Evolutionary conservation across 2,888 invertebrate genomes (phyloP), one percentile per base, ranked within the genome.

Genomic region (Trilocha varians): DNA sequence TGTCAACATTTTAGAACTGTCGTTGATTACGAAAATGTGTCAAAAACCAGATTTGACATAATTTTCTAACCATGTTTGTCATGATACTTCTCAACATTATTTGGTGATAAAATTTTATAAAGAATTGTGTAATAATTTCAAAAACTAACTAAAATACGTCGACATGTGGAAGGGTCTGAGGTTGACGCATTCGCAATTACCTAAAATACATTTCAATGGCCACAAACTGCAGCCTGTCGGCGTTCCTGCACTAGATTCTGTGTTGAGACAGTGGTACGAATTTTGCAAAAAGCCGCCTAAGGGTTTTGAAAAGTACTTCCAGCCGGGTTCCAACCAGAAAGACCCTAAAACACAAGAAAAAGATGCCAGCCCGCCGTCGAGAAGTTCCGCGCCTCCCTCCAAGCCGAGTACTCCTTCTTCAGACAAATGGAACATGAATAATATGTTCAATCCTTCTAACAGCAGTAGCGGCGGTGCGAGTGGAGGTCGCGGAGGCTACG

Each of bases 241-340:
- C 55, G 79, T 85, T 50, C 87, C 87, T 55, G 87, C 83, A 50
- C 53, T 90, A 60, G 87, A 89, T 76, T 83, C 85, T 54, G 83
- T 90, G 52, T 72, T 89, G 70, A 87, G 89, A 59, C 87, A 92
- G 58, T 93, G 87, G 87, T 80, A 78, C 46, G 78, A 83, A 50
- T 83, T 94, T 55, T 92, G 93, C 63, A 91, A 93, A 57, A 92
- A 93, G 61, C 92, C 94, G 11, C 97, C 97, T 0, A 96, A 96
- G 78, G 97, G 97, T 1, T 97, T 97, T 74, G 97, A 96, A 68
- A 97, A 97, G 65, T 97, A 93, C 73, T 97, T 95, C 60, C 90
- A 91, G 62, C 91, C 91, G 6, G 88, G 88, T 15, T 71, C 82
- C 34, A 68, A 78, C 52, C 77, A 87, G 36, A 87, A 87, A 64